Conservation (phyloP, 2,113 vertebrate genomes). For the Nerophis lumbriciformis region DNA sequence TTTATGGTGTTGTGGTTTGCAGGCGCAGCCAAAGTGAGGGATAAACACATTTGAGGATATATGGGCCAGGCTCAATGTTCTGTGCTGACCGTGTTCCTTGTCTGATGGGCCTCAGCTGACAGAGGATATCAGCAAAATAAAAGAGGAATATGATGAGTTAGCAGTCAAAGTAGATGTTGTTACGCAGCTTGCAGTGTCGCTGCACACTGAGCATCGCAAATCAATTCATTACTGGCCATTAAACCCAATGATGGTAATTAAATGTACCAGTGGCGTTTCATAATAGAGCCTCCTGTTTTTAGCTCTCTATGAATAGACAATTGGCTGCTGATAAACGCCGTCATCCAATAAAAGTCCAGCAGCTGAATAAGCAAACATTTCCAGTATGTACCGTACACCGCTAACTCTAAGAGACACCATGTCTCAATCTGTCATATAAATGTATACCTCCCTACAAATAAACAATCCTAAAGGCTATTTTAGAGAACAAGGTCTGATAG, state of each 20-base stretch:
- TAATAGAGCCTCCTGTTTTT: not conserved
- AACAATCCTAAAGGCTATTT: too few species aligned
- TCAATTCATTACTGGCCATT: constrained; percentile 17
- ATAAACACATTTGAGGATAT: constrained; percentile 36
- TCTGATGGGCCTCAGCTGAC: constrained; percentile 16
- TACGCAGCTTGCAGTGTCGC: not conserved
- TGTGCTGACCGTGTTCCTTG: constrained; percentile 6
- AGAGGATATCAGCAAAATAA: constrained; percentile 10
- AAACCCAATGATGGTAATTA: not conserved
- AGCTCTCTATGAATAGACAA: too few species aligned
- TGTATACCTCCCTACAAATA: too few species aligned
- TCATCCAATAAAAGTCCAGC: not conserved
- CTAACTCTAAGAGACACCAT: too few species aligned
- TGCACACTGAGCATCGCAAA: not conserved
- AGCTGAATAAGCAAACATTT: not conserved
- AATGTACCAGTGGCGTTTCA: not conserved
- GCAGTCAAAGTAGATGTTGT: constrained; percentile 1
- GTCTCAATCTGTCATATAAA: too few species aligned
- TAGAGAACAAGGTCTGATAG: too few species aligned
- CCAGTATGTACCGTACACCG: not conserved
- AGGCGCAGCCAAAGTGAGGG: constrained; percentile 23
- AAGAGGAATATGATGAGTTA: constrained; percentile 7
- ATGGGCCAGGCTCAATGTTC: constrained; percentile 27
- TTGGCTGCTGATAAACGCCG: too few species aligned
- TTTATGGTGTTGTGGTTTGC: constrained; percentile 27